Conservation (phyloP, 1,140 invertebrate genomes). For the Dolichoris vasculosae region DNA sequence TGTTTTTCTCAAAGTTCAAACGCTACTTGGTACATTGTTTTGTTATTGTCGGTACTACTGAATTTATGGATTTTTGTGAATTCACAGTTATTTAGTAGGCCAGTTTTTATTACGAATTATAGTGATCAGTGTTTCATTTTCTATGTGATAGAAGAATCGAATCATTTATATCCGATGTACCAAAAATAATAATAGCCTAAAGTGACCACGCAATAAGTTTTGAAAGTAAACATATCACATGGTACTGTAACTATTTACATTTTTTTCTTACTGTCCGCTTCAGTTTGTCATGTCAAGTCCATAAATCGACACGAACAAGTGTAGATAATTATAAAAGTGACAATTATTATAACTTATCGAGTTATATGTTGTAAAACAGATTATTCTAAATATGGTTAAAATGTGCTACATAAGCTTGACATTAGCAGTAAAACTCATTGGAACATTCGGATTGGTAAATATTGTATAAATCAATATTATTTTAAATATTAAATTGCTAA, state of each 20-base stretch:
- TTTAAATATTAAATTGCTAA: too few species aligned
- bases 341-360: constrained; percentile 31
- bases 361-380: constrained; percentile 11
- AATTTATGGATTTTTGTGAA: constrained; percentile 37
- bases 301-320: constrained; percentile 3
- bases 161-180: neutral
- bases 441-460: constrained; percentile 70
- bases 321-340: neutral
- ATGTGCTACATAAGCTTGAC: constrained; percentile 65
- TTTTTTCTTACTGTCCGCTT: neutral
- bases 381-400: constrained; percentile 42
- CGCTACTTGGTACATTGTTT: neutral
- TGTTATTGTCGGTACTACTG: constrained; percentile 2
- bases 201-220: neutral
- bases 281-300: neutral
- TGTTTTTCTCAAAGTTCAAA: constrained; percentile 24
- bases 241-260: constrained; percentile 32
- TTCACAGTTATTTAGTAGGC: constrained; percentile 26
- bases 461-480: neutral
- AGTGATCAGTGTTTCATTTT: neutral
- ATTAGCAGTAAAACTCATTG: constrained; percentile 68
- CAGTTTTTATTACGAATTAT: neutral
- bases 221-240: constrained; percentile 24
- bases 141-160: neutral
- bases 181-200: constrained; percentile 3